Conservation (phyloP, 2,113 vertebrate genomes). For the Crotalus viridis region DNA sequence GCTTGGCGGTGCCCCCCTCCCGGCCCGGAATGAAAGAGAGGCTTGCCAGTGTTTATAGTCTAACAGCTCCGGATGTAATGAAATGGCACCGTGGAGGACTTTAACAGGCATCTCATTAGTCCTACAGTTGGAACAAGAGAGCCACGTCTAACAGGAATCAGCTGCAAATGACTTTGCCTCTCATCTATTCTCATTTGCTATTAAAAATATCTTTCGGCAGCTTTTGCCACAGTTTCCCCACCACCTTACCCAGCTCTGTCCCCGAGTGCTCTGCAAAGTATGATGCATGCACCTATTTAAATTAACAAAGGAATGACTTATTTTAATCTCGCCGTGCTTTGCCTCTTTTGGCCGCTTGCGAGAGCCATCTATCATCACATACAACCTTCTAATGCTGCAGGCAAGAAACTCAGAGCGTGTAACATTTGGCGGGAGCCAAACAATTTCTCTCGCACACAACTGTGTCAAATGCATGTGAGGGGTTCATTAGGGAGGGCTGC, state of each 20-base stretch:
- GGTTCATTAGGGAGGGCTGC: constrained; percentile 82
- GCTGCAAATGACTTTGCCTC: constrained; percentile 81
- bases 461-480: constrained; percentile 90
- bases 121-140: constrained; percentile 79
- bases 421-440: constrained; percentile 85
- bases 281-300: constrained; percentile 99
- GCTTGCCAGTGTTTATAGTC: constrained; percentile 76
- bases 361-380: constrained; percentile 95
- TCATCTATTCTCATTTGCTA: constrained; percentile 89
- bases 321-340: constrained; percentile 93
- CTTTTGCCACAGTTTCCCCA: constrained; percentile 62
- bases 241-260: constrained; percentile 68
- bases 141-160: constrained; percentile 80
- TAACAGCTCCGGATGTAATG: constrained; percentile 80
- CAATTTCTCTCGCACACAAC: constrained; percentile 88
- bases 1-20: constrained; percentile 46
- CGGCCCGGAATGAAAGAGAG: constrained; percentile 69
- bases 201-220: constrained; percentile 97
- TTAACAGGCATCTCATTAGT: constrained; percentile 83
- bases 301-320: constrained; percentile 98
- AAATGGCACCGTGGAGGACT: constrained; percentile 81
- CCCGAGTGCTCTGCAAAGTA: constrained; percentile 90
- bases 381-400: constrained; percentile 86
- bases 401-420: constrained; percentile 80
- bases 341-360: constrained; percentile 85